phyloP scores from a whole-genome alignment of 2,113 vertebrate species.

The Sylvia atricapilla region DNA sequence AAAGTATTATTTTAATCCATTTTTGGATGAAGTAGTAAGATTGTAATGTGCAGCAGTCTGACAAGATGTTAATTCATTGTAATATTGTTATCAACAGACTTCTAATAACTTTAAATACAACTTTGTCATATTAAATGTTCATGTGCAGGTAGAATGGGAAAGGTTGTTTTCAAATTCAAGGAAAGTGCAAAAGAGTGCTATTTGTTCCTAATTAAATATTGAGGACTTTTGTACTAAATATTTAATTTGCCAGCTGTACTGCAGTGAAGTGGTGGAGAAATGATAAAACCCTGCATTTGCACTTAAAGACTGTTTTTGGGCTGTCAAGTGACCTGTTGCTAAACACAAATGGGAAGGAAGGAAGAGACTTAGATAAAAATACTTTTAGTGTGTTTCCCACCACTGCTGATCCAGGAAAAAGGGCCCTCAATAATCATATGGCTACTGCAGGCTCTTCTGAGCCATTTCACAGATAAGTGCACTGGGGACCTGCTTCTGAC shows the following conservation, averaged over 20 bases:
- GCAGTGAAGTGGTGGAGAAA: constrained; percentile 29
- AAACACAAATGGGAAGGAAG: background rate
- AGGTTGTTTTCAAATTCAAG: constrained; percentile 25
- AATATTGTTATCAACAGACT: background rate
- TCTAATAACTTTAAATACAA: background rate
- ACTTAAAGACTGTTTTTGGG: background rate
- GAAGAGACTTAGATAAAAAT: background rate
- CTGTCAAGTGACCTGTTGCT: constrained; percentile 11
- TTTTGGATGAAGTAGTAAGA: background rate
- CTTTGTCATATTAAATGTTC: background rate
- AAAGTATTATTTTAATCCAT: background rate
- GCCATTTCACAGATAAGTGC: background rate
- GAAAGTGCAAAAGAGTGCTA: constrained; percentile 39
- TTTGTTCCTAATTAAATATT: constrained; percentile 75
- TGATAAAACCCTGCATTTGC: constrained; percentile 15
- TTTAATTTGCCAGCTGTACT: constrained; percentile 67
- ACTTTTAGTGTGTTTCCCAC: background rate
- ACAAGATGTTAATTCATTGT: background rate
- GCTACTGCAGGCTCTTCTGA: background rate
- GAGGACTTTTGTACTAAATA: constrained; percentile 66
- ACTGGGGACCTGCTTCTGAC: background rate
- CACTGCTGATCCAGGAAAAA: background rate
- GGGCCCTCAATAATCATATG: background rate
- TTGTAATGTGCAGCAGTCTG: background rate
- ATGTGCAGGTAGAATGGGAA: background rate